A percentile compares a stretch with the other conserved stretches of the same genome.
Evolutionary conservation across 2,113 vertebrate genomes (phyloP).

Genomic region (Syngnathus scovelli): DNA sequence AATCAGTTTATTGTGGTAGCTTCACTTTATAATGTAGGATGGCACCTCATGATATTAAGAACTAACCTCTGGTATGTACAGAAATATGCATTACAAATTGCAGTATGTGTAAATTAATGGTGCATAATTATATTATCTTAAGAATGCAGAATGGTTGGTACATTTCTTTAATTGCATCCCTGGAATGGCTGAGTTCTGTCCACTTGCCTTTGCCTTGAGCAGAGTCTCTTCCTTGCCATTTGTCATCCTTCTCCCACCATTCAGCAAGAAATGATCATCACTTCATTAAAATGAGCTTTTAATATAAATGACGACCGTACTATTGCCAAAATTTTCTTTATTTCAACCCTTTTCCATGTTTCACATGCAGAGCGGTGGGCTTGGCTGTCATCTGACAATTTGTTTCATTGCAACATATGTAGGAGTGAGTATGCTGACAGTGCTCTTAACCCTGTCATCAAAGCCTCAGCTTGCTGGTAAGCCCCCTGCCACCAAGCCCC

Average conservation of each 20-base stretch:
- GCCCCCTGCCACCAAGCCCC: slow-evolving; percentile 10
- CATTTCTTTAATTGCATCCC: neutral
- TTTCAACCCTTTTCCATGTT: slow-evolving; percentile 10
- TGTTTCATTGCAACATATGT: slow-evolving; percentile 43
- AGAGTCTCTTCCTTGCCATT: slow-evolving; percentile 34
- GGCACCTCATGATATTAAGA: neutral
- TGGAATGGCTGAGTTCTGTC: neutral
- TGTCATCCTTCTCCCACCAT: slow-evolving; percentile 29
- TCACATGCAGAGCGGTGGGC: slow-evolving; percentile 6
- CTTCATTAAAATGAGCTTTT: slow-evolving; percentile 40
- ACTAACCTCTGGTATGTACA: neutral
- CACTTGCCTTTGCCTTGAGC: slow-evolving; percentile 11
- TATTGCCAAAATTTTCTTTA: slow-evolving; percentile 20
- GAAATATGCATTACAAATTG: neutral
- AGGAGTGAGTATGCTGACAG: slow-evolving; percentile 46
- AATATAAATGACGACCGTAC: slow-evolving; percentile 16
- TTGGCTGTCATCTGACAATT: slow-evolving; percentile 41
- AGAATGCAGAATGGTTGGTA: too few relatives aligned
- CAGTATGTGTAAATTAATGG: too few relatives aligned
- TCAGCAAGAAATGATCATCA: slow-evolving; percentile 57
- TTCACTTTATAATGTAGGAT: neutral
- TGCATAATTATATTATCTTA: too few relatives aligned
- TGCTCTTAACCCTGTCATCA: slow-evolving; percentile 54
- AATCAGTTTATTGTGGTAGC: neutral
- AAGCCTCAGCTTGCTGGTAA: slow-evolving; percentile 44